Evolutionary conservation across 2,113 vertebrate species (phyloP).

Genomic region (Bufo bufo): DNA sequence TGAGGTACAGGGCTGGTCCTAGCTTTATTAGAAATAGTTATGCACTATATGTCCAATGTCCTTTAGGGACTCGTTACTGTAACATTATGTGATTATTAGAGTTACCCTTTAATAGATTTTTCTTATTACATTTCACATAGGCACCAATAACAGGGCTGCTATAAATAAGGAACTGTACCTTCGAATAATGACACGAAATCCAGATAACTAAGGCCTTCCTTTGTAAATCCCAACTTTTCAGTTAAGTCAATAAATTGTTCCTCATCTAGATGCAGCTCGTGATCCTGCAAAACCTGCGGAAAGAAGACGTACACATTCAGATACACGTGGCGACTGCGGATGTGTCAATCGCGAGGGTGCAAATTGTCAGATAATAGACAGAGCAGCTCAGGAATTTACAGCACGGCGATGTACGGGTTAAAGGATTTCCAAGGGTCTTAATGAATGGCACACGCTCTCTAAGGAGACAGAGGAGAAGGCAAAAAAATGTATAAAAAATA

Average conservation of each 20-base stretch:
- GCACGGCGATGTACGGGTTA: not conserved
- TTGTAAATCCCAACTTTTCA: slow-evolving; percentile 61
- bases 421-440: slow-evolving; percentile 22
- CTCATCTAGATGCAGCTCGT: slow-evolving; percentile 64
- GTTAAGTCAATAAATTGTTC: slow-evolving; percentile 61
- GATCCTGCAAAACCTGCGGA: slow-evolving; percentile 65
- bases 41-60: no score
- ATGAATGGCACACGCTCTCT: slow-evolving; percentile 6
- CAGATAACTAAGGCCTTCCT: slow-evolving; percentile 62
- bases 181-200: slow-evolving; percentile 66
- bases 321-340: not conserved
- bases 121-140: not conserved
- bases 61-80: not conserved
- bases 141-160: not conserved
- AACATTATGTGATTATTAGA: not conserved
- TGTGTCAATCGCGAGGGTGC: slow-evolving; percentile 18
- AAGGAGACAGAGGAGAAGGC: not conserved
- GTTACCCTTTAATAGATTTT: not conserved
- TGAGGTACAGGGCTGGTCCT: no score
- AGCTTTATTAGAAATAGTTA: no score
- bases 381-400: not conserved
- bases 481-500: not conserved
- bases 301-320: slow-evolving; percentile 9
- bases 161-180: slow-evolving; percentile 60
- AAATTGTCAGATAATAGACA: slow-evolving; percentile 18